Conservation (phyloP, 1,140 invertebrate species). For the Aphelenchoides besseyi region DNA sequence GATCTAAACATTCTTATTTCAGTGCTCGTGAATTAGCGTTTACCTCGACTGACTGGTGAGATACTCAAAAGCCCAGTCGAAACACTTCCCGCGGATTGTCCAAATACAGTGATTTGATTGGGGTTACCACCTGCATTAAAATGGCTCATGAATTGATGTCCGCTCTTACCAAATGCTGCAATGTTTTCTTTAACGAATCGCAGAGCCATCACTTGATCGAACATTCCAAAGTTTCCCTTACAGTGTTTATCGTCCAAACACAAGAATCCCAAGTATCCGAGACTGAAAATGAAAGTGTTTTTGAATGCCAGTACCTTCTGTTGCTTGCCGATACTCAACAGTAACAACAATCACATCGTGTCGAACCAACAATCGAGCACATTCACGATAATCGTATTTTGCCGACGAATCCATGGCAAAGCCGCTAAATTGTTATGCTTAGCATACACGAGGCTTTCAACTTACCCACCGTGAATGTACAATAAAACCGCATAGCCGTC, state of each 20-base stretch:
- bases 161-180: constrained; percentile 63
- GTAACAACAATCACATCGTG: constrained; percentile 57
- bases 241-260: constrained; percentile 58
- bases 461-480: constrained; percentile 94
- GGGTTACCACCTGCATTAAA: no score
- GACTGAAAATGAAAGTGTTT: no score
- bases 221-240: constrained; percentile 64
- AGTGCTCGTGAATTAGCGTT: neutral
- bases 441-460: no score
- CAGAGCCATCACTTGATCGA: constrained; percentile 59
- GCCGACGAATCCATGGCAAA: constrained; percentile 89
- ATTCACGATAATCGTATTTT: constrained; percentile 75
- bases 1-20: constrained; percentile 35
- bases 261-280: constrained; percentile 62
- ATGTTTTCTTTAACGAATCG: constrained; percentile 68
- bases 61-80: constrained; percentile 34
- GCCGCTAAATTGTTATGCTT: no score
- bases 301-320: constrained; percentile 31
- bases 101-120: constrained; percentile 73
- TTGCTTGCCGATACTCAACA: constrained; percentile 28
- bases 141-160: neutral
- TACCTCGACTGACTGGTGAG: constrained; percentile 48
- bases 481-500: constrained; percentile 77
- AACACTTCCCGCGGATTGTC: constrained; percentile 71
- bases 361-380: constrained; percentile 32